Conservation (phyloP, 2,797 vertebrate species). For the Leuciscus waleckii region DNA sequence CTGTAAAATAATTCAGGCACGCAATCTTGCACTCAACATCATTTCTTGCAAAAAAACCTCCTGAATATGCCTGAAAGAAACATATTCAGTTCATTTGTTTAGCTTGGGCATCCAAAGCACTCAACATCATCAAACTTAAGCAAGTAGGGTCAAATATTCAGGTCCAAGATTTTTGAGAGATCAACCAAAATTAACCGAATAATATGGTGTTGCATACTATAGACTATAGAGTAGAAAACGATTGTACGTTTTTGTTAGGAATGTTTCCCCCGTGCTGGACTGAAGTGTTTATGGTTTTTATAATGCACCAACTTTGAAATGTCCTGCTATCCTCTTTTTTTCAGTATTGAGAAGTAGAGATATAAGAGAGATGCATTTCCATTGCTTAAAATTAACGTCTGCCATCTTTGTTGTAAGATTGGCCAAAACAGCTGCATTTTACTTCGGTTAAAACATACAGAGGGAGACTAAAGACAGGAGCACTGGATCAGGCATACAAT, state of each 20-base stretch:
- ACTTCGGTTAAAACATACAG: slow-evolving; percentile 50
- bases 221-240: slow-evolving; percentile 27
- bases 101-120: slow-evolving; percentile 9
- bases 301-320: slow-evolving; percentile 18
- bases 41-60: slow-evolving; percentile 30
- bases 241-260: slow-evolving; percentile 43
- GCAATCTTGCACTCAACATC: slow-evolving; percentile 41
- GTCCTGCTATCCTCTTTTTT: slow-evolving; percentile 30
- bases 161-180: slow-evolving; percentile 16
- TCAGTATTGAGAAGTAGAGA: slow-evolving; percentile 46
- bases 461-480: slow-evolving; percentile 48
- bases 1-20: slow-evolving; percentile 57
- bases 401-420: slow-evolving; percentile 8
- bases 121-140: slow-evolving; percentile 21
- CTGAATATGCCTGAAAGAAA: slow-evolving; percentile 40
- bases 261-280: slow-evolving; percentile 36
- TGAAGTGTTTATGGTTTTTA: slow-evolving; percentile 31
- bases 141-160: slow-evolving; percentile 10
- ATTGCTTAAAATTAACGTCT: slow-evolving; percentile 39
- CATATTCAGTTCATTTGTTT: slow-evolving; percentile 19
- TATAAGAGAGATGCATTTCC: slow-evolving; percentile 44
- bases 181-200: slow-evolving; percentile 17
- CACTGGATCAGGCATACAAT: slow-evolving; percentile 64
- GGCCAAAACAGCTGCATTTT: slow-evolving; percentile 42
- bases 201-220: slow-evolving; percentile 23